These are phyloP conservation scores for Heterodera carotae DNA, from an alignment of 1,140 invertebrate species.

Conservation along the genomic window DNA sequence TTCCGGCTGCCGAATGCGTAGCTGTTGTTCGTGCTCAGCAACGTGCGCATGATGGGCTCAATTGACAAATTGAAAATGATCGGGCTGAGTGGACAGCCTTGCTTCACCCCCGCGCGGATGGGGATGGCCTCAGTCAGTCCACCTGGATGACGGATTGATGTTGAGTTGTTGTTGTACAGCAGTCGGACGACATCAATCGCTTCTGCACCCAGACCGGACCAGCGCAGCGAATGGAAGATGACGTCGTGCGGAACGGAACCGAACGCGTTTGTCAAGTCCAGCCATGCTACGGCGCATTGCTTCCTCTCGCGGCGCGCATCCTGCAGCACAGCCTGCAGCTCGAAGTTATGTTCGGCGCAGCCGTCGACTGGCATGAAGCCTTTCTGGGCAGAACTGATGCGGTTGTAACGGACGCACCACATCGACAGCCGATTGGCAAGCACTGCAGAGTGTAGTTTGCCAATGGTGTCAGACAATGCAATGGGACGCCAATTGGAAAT, in stretches of 20 bases:
- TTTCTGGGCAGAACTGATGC: not conserved
- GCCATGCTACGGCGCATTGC: not conserved
- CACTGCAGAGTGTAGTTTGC: not conserved
- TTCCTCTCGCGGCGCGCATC: not conserved
- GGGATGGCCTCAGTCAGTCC: not conserved
- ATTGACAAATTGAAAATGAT: not conserved
- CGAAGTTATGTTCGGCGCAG: not conserved
- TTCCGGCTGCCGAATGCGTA: not conserved
- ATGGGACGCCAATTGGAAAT: not conserved
- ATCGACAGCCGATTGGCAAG: not conserved
- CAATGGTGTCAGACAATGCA: not conserved
- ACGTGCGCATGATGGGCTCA: not conserved
- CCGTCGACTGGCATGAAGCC: not conserved
- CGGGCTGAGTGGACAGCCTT: not conserved
- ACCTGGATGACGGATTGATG: not conserved
- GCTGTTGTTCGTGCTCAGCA: not conserved
- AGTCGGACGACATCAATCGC: not conserved
- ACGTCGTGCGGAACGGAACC: not conserved
- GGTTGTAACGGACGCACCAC: not conserved
- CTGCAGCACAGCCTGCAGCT: not conserved
- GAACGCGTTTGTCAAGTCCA: not conserved
- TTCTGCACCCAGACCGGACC: not conserved
- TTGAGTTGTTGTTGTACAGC: not conserved
- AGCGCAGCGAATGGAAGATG: not conserved
- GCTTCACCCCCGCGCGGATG: not conserved